Percentiles rank a stretch among this genome's conserved stretches.
phyloP scores from a whole-genome alignment of 2,797 vertebrate species.

The Phyllotis vaccarum region DNA sequence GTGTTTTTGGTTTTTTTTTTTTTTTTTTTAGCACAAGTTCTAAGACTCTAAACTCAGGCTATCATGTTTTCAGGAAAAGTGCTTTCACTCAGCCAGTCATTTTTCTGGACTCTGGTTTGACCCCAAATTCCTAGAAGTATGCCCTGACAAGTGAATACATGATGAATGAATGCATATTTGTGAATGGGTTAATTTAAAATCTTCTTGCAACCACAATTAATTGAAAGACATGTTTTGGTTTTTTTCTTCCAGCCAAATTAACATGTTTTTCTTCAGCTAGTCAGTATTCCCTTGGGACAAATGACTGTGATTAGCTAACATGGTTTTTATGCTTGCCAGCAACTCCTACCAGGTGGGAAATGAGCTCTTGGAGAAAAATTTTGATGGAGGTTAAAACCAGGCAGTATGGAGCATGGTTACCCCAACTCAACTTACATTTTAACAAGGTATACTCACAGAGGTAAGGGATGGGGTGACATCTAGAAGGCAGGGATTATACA shows the following conservation, averaged over 20 bases:
- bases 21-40: neutral
- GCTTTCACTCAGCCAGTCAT: neutral
- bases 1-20: too few relatives aligned
- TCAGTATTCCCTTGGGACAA: neutral
- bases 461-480: neutral
- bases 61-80: neutral
- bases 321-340: neutral
- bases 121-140: neutral
- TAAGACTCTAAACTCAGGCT: neutral
- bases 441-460: neutral
- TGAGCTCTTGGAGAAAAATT: neutral
- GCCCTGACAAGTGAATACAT: neutral
- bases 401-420: neutral
- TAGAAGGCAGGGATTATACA: neutral
- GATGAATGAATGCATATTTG: neutral
- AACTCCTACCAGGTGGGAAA: neutral
- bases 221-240: neutral
- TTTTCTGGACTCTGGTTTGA: neutral
- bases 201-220: neutral
- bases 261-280: slow-evolving; percentile 30
- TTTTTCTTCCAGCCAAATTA: slow-evolving; percentile 18
- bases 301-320: slow-evolving; percentile 15
- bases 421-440: neutral
- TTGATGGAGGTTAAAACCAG: neutral
- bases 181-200: slow-evolving; percentile 7